Percentiles rank a stretch among this genome's conserved stretches.
phyloP scores from a whole-genome alignment of 2,797 vertebrate genomes.

The Pteronotus mesoamericanus region DNA sequence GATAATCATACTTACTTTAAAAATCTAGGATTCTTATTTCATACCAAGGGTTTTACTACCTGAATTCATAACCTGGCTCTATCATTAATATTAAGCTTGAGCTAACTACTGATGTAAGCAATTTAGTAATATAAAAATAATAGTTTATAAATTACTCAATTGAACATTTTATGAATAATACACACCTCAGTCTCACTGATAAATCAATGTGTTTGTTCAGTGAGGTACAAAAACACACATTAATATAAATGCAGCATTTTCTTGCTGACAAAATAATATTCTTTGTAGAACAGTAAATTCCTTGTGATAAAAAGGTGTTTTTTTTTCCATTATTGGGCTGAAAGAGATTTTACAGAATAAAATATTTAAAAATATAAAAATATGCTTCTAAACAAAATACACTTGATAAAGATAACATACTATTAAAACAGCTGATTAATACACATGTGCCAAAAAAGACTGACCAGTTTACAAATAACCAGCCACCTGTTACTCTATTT shows the following conservation, averaged over 20 bases:
- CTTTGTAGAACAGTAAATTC: conserved; percentile 43
- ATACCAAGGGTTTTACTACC: background rate
- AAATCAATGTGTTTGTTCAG: background rate
- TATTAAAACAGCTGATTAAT: conserved; percentile 27
- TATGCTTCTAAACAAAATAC: conserved; percentile 5
- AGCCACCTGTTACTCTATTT: background rate
- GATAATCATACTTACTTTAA: background rate
- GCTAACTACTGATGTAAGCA: background rate
- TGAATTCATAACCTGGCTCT: background rate
- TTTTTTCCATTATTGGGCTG: background rate
- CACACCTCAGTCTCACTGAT: background rate
- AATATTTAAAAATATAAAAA: conserved; percentile 11
- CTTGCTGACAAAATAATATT: conserved; percentile 2
- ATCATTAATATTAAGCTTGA: conserved; percentile 10
- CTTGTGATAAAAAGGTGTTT: conserved; percentile 8
- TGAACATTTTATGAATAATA: background rate
- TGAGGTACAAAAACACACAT: background rate
- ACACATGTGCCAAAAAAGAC: conserved; percentile 36
- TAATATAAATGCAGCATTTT: background rate
- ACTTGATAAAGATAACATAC: background rate
- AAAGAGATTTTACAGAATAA: background rate
- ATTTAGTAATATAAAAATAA: conserved; percentile 2
- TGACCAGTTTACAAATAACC: background rate
- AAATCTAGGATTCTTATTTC: background rate
- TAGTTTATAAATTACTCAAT: background rate